phyloP scores from a whole-genome alignment of 2,888 invertebrate species.

The Luperina testacea region DNA sequence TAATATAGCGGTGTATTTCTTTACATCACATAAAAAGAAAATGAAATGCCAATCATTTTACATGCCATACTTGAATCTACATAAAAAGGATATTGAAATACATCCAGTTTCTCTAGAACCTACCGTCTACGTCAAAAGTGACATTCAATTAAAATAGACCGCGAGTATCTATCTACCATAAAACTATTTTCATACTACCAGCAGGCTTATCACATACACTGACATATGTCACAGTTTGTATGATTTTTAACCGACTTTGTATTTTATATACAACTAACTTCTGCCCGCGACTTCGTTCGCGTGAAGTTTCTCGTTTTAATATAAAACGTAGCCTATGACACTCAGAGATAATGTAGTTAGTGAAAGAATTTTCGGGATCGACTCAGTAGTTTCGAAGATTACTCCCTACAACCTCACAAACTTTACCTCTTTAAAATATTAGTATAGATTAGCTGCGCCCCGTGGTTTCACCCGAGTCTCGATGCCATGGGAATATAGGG shows the following conservation, averaged over 20 bases:
- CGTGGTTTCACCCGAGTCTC: not conserved
- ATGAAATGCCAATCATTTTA: slow-evolving; percentile 14
- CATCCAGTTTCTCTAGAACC: slow-evolving; percentile 20
- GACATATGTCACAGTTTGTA: slow-evolving; percentile 3
- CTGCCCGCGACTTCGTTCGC: no score
- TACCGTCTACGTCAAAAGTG: slow-evolving; percentile 39
- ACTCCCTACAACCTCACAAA: no score
- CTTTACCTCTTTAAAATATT: no score
- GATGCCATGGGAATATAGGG: not conserved
- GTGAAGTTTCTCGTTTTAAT: no score
- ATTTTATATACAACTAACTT: not conserved
- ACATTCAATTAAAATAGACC: slow-evolving; percentile 52
- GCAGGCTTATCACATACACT: not conserved
- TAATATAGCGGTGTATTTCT: not conserved
- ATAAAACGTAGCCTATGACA: no score
- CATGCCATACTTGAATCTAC: slow-evolving; percentile 11
- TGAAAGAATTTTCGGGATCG: no score
- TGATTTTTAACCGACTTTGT: slow-evolving; percentile 1
- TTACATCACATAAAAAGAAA: not conserved
- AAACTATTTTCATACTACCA: slow-evolving; percentile 37
- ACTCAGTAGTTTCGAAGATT: no score
- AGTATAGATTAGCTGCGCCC: not conserved
- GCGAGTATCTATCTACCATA: slow-evolving; percentile 21
- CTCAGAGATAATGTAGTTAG: no score
- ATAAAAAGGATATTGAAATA: slow-evolving; percentile 21